phyloP scores from a whole-genome alignment of 2,113 vertebrate genomes.

The Petroica traversi region DNA sequence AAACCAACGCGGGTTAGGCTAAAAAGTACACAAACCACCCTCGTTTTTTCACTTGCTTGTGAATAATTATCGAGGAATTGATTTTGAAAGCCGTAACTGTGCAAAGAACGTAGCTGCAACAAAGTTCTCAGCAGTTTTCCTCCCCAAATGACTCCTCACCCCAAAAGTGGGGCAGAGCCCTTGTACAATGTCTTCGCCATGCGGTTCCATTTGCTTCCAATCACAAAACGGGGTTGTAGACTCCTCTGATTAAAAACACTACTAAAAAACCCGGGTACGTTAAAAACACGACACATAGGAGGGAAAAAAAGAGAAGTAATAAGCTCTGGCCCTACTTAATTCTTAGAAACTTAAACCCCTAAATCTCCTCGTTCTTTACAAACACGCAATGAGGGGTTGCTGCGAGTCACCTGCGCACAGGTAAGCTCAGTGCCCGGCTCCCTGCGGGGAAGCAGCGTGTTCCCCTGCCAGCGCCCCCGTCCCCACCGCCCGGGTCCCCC shows the following conservation, averaged over 20 bases:
- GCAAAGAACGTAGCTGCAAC: not conserved
- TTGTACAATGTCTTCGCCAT: rapidly evolving
- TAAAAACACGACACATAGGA: not conserved
- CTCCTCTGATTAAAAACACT: not conserved
- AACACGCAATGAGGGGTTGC: rapidly evolving
- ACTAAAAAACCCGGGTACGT: rapidly evolving
- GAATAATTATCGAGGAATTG: not conserved
- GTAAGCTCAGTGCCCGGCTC: rapidly evolving
- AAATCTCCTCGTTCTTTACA: not conserved
- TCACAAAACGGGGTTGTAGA: rapidly evolving
- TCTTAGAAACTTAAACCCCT: not conserved
- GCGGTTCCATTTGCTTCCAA: rapidly evolving
- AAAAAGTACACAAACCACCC: not conserved
- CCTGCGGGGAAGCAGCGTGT: rapidly evolving
- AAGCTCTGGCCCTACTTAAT: rapidly evolving
- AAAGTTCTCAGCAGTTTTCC: not conserved
- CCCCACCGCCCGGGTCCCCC: not conserved
- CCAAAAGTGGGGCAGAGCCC: not conserved
- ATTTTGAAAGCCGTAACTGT: not conserved
- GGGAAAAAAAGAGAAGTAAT: not conserved
- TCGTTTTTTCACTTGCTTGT: not conserved
- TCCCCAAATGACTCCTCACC: not conserved
- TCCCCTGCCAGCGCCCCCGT: not conserved
- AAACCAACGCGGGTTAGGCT: rapidly evolving
- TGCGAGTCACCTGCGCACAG: rapidly evolving